Percentiles rank a stretch among this genome's conserved stretches.
Evolutionary conservation across 2,797 vertebrate genomes (phyloP).

Genomic region (Acanthurus tractus): DNA sequence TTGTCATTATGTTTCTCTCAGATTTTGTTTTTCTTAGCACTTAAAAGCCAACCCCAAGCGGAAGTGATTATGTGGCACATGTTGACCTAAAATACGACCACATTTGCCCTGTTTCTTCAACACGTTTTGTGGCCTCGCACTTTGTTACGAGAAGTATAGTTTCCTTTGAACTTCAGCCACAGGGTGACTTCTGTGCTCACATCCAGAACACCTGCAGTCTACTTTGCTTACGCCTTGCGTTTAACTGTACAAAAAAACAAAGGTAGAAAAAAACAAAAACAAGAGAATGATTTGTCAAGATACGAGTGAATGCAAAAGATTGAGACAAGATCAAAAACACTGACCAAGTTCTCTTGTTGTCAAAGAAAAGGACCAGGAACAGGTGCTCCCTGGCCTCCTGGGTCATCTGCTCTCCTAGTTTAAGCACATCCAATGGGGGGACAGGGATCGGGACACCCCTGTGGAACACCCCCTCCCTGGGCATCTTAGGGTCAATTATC

Average conservation of each 20-base stretch:
- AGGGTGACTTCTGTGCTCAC: neutral
- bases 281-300: neutral
- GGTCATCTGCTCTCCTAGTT: constrained; percentile 98
- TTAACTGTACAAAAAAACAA: constrained; percentile 7
- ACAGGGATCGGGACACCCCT: constrained; percentile 97
- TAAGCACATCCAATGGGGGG: constrained; percentile 97
- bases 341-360: constrained; percentile 99
- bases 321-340: constrained; percentile 48
- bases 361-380: constrained; percentile 98
- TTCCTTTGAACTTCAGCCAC: constrained; percentile 54
- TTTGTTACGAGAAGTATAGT: constrained; percentile 1
- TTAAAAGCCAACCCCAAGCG: constrained; percentile 1
- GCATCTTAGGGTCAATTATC: constrained; percentile 99
- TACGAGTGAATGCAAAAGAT: neutral
- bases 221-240: neutral
- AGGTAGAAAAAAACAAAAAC: too few relatives aligned
- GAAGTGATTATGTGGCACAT: constrained; percentile 14
- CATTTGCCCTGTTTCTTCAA: constrained; percentile 66
- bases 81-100: constrained; percentile 61
- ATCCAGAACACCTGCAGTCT: constrained; percentile 15
- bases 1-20: constrained; percentile 24
- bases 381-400: constrained; percentile 98
- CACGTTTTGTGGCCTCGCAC: constrained; percentile 17
- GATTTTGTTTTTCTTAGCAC: neutral
- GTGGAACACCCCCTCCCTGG: constrained; percentile 98